Evolutionary conservation across 2,888 invertebrate species (phyloP).

Genomic region (Sinelater perroti): DNA sequence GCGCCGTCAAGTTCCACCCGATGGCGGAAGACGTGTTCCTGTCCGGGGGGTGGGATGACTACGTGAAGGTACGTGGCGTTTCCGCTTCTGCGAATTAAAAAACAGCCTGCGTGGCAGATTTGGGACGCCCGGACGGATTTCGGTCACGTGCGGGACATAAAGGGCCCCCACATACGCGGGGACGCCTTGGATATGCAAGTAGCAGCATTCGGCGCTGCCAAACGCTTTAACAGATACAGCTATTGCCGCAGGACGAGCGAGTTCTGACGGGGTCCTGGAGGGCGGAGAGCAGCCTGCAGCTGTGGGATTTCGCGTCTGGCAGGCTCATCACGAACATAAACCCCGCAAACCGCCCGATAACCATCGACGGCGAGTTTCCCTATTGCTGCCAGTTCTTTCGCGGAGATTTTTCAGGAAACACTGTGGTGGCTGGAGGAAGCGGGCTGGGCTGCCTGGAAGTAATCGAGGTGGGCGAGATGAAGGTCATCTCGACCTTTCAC

Average conservation of each 20-base stretch:
- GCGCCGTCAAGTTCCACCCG: constrained; percentile 62
- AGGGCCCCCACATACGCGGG: constrained; percentile 67
- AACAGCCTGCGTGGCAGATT: constrained; percentile 56
- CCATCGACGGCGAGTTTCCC: constrained; percentile 67
- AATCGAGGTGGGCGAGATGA: constrained; percentile 52
- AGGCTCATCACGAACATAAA: constrained; percentile 62
- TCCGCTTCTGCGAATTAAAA: not conserved
- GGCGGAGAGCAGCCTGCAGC: constrained; percentile 63
- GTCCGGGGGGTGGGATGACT: constrained; percentile 67
- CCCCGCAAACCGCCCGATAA: constrained; percentile 63
- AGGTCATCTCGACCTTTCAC: constrained; percentile 49
- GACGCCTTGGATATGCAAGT: constrained; percentile 68
- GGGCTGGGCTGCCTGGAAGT: constrained; percentile 56
- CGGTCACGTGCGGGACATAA: constrained; percentile 65
- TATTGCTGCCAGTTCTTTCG: constrained; percentile 65
- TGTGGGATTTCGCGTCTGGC: constrained; percentile 66
- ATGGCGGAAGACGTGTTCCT: constrained; percentile 60
- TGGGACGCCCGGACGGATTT: constrained; percentile 66
- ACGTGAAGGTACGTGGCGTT: constrained; percentile 63
- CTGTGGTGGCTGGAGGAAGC: constrained; percentile 54
- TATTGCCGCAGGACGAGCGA: not conserved
- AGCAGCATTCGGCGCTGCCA: constrained; percentile 14
- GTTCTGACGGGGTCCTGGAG: constrained; percentile 67
- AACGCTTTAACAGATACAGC: not conserved
- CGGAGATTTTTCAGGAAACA: constrained; percentile 52